Evolutionary conservation across 2,113 vertebrate genomes (phyloP).

Genomic region (Grallaria varia): DNA sequence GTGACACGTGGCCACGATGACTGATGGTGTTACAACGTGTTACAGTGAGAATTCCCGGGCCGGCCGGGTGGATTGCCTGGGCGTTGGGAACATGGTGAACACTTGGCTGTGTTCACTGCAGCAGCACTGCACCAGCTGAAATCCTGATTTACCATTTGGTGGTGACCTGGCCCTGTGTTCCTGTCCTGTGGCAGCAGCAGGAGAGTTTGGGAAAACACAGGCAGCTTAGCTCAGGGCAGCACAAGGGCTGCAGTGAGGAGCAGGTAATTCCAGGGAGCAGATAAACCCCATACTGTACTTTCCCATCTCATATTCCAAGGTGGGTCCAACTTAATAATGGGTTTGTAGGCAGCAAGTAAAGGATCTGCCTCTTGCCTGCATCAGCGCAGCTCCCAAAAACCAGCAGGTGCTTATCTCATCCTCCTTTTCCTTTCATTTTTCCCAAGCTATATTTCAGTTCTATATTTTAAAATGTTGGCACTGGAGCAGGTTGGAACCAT

Average conservation of each 20-base stretch:
- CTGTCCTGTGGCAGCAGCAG: accelerated
- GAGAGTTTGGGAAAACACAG: accelerated
- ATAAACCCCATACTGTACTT: not conserved
- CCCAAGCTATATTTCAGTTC: not conserved
- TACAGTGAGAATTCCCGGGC: not conserved
- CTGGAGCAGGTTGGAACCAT: not conserved
- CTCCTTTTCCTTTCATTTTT: not conserved
- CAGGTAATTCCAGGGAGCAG: not conserved
- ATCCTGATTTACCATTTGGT: not conserved
- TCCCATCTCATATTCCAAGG: accelerated
- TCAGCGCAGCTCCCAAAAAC: accelerated
- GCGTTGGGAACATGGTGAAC: accelerated
- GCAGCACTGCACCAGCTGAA: accelerated
- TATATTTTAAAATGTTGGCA: not conserved
- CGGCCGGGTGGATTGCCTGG: not conserved
- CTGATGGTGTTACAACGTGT: not conserved
- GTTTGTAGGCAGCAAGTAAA: not conserved
- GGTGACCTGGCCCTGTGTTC: not conserved
- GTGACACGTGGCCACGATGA: accelerated
- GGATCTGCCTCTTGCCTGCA: not conserved
- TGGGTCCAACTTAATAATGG: accelerated
- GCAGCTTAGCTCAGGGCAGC: not conserved
- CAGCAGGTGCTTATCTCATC: not conserved
- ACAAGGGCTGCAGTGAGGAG: accelerated
- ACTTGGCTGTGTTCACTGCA: accelerated